Base-by-base conservation (phyloP, 1,140 invertebrate genomes). In the Teleogryllus occipitalis region DNA sequence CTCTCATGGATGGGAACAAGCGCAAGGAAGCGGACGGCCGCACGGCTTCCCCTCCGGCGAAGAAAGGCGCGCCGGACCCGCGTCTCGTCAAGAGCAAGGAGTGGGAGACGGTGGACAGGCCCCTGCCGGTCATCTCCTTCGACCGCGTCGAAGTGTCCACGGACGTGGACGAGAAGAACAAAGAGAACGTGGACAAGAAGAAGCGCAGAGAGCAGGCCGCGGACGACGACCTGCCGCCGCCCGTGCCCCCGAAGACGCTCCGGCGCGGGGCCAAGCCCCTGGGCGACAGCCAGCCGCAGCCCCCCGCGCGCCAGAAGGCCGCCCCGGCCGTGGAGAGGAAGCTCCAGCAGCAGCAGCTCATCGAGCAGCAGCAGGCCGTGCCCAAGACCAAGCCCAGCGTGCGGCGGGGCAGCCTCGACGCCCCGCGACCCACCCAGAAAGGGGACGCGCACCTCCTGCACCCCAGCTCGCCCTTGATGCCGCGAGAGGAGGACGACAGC, bases 401-500 rank as follows among this genome's bases (percentile, higher is more conserved):
- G 27, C 54, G 27, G 8, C 18, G 78, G 18, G 77, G 15, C 5
- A 54, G 77, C 18, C 47, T 12, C 0, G 77, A n/a, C 4, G 77
- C 47, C 7, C 47, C n/a, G n/a, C 10, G 47, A 78, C n/a, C 27
- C n/a, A n/a, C n/a, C 77, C 46, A 22, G 77, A 0, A 48, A 27
- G 48, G 10, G 21, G 65, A 8, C 7, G 65, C 27, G 47, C 12
- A 18, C 75, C 49, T 7, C 10, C 49, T 47, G n/a, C 75, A 65
- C 21, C 21, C n/a, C 78, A 75, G 15, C 7, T 49, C 78, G 6
- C 47, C 78, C 8, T 21, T 74, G 46, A 39, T 27, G 6, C 81
- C 80, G 0, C 76, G 81, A 2, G 80, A 79, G 39, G 78, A 84
- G 21, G 83, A 86, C 18, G 83, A 84, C 7, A 82, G 82, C 81